These are phyloP conservation scores for Hafferia zeledoni DNA, from an alignment of 2,797 vertebrate genomes.

Conservation along the genomic window DNA sequence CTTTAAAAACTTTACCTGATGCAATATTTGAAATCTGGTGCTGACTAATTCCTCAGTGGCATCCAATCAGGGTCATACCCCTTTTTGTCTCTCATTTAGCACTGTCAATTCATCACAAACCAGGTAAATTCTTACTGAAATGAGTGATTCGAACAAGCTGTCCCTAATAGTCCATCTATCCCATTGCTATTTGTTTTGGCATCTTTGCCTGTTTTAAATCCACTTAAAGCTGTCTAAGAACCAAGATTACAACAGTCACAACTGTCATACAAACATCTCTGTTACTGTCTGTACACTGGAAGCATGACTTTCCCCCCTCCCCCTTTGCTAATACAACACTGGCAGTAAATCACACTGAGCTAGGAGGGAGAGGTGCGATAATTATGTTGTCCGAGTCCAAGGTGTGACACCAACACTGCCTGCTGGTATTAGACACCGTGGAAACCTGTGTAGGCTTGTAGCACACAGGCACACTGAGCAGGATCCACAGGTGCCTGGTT, in stretches of 20 bases:
- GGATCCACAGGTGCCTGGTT: not conserved
- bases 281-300: not conserved
- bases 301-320: not conserved
- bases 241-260: constrained; percentile 18
- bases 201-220: constrained; percentile 30
- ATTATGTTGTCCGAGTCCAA: constrained; percentile 1
- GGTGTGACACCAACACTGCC: not conserved
- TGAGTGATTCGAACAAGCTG: not conserved
- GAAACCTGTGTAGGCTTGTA: constrained; percentile 46
- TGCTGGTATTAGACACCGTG: not conserved
- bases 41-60: not conserved
- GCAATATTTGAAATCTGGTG: not conserved
- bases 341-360: not conserved
- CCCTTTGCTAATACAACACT: not conserved
- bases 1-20: not conserved
- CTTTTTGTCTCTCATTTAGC: not conserved
- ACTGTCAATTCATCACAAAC: not conserved
- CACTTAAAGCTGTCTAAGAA: constrained; percentile 19
- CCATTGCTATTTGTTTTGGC: constrained; percentile 41
- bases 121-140: not conserved
- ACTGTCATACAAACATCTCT: constrained; percentile 1
- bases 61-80: not conserved
- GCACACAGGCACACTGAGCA: not conserved
- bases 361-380: not conserved
- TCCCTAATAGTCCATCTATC: constrained; percentile 24